Conservation (phyloP, 2,888 invertebrate genomes). For the Cactoblastis cactorum region DNA sequence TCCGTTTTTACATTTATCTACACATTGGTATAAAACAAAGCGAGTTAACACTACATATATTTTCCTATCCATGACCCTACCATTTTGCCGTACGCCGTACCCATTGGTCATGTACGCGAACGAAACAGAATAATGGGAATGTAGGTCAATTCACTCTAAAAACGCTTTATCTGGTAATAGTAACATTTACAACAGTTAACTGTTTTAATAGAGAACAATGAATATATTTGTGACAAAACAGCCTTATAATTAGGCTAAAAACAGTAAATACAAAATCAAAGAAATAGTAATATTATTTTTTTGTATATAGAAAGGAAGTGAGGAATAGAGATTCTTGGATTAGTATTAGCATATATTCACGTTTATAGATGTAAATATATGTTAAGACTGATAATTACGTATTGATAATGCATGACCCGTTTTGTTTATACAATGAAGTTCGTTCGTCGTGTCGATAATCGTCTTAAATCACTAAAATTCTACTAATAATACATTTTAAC, state of each 20-base stretch:
- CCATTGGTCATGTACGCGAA: too few species aligned
- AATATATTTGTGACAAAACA: conserved; percentile 20
- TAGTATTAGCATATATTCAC: background rate
- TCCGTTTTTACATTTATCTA: too few species aligned
- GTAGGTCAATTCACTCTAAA: background rate
- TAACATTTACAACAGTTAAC: background rate
- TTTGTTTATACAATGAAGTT: conserved; percentile 31
- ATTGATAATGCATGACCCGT: conserved; percentile 23
- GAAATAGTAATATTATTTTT: background rate
- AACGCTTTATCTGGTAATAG: background rate
- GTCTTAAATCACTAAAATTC: conserved; percentile 59
- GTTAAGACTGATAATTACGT: background rate
- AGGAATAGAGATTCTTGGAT: background rate
- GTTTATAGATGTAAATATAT: background rate
- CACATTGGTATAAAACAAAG: too few species aligned
- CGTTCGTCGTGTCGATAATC: conserved; percentile 58
- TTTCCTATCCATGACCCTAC: too few species aligned
- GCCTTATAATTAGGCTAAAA: conserved; percentile 13
- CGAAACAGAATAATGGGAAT: too few species aligned
- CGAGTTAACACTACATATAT: too few species aligned
- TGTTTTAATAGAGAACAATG: background rate
- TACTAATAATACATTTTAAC: conserved; percentile 72
- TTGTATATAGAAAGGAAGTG: background rate
- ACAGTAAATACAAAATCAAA: background rate
- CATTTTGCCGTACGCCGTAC: too few species aligned